These are phyloP conservation scores for Orthonyx spaldingii DNA, from an alignment of 2,113 vertebrate genomes.

Conservation along the genomic window DNA sequence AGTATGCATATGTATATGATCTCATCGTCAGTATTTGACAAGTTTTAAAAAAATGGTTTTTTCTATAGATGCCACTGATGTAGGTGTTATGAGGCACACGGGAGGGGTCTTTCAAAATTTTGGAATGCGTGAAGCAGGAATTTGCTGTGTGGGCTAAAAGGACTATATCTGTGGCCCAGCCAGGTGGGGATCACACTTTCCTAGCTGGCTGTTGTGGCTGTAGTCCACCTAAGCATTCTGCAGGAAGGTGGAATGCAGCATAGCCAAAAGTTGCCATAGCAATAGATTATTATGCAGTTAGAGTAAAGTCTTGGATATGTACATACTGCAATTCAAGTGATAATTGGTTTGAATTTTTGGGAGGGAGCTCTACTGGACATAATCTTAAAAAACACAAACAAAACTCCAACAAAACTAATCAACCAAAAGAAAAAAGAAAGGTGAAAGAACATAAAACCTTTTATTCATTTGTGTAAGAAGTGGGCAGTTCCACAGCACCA, in stretches of 20 bases:
- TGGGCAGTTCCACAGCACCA: background rate
- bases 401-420: background rate
- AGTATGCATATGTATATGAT: background rate
- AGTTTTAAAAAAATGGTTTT: conserved; percentile 9
- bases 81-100: background rate
- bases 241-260: background rate
- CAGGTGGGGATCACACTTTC: background rate
- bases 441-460: background rate
- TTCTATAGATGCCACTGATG: background rate
- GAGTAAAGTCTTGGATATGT: background rate
- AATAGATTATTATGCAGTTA: background rate
- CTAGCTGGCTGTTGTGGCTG: background rate
- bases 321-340: background rate
- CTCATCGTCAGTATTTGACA: conserved; percentile 26
- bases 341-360: background rate
- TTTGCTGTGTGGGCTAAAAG: background rate
- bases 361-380: background rate
- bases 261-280: background rate
- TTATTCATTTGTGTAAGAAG: background rate
- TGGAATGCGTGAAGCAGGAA: background rate
- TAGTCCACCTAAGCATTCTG: background rate
- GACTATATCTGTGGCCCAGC: background rate
- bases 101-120: background rate
- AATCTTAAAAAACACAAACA: background rate
- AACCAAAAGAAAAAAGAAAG: background rate